Evolutionary conservation across 2,797 vertebrate species (phyloP), one percentile per base, ranked within the genome.

Genomic region (Glossophaga mutica): DNA sequence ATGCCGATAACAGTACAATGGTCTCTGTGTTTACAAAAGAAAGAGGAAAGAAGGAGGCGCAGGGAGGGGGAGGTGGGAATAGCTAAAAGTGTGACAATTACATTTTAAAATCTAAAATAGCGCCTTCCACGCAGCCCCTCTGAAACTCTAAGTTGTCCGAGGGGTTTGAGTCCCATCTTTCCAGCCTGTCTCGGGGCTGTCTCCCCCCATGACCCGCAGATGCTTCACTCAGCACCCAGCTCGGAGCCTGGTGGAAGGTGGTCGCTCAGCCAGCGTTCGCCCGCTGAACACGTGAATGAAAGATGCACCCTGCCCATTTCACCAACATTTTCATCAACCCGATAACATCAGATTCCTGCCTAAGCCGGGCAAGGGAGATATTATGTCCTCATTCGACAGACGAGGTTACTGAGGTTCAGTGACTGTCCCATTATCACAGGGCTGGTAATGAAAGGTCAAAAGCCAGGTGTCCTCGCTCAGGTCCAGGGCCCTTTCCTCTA

Each of bases 21-120:
- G 62, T 89, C 46, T 98, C 97, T 97, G 95, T 89, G 87, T 90
- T 92, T 94, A 97, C 52, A 84, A 76, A 97, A 91, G 93, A 96
- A 84, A 97, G 96, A 15, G 57, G n/a, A 22, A 12, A 2, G 59
- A 15, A 52, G 21, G 37, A 9, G 87, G 57, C 52, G 24, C 24
- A 52, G 85, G 16, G 19, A 15, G 34, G 22, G 39, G 6, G 34
- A 48, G 21, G 15, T 42, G 6, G 9, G 32, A 5, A 10, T 1
- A 57, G 74, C 26, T 81, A 6, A 82, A 85, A 84, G 42, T 42
- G 8, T 24, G 57, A 79, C 14, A 9, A 34, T 48, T 39, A 42
- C 3, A 87, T 62, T 93, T 78, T 81, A 29, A 83, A 95, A 46
- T 71, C 57, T 22, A n/a, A 39, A 88, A 3, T 57, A 70, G 9